Conservation (phyloP, 2,797 vertebrate species). For the Anabas testudineus region DNA sequence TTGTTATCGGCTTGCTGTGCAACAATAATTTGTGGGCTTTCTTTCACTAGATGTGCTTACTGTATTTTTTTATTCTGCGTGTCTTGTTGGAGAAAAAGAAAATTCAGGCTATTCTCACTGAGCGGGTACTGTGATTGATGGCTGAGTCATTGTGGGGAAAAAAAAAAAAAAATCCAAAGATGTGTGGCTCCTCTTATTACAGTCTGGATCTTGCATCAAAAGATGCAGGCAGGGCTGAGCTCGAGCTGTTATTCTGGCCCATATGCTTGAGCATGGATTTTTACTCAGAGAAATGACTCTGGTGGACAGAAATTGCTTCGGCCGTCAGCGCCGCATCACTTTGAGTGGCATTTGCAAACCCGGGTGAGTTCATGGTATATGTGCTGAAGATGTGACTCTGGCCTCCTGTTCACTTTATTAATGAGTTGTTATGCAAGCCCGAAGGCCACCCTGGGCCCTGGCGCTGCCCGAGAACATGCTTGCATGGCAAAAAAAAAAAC, state of each 20-base stretch:
- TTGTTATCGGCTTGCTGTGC: not conserved
- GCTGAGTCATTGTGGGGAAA: slow-evolving; percentile 55
- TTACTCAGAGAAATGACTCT: slow-evolving; percentile 57
- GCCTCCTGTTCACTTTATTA: slow-evolving; percentile 72
- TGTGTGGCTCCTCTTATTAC: slow-evolving; percentile 43
- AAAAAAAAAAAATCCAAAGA: slow-evolving; percentile 38
- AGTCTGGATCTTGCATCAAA: slow-evolving; percentile 35
- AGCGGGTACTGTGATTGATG: slow-evolving; percentile 53
- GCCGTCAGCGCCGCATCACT: slow-evolving; percentile 51
- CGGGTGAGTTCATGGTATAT: slow-evolving; percentile 71
- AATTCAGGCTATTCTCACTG: slow-evolving; percentile 14
- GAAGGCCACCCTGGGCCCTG: slow-evolving; percentile 30
- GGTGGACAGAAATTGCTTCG: slow-evolving; percentile 47
- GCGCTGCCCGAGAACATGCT: slow-evolving; percentile 56
- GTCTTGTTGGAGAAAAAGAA: slow-evolving; percentile 6
- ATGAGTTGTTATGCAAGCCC: slow-evolving; percentile 73
- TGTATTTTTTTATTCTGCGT: slow-evolving; percentile 11
- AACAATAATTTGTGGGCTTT: slow-evolving; percentile 4
- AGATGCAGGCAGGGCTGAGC: not conserved
- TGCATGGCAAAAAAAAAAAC: slow-evolving; percentile 59
- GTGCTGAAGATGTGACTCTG: slow-evolving; percentile 73
- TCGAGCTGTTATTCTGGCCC: slow-evolving; percentile 8
- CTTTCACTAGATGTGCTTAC: slow-evolving; percentile 1
- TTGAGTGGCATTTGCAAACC: slow-evolving; percentile 69
- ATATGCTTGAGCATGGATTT: slow-evolving; percentile 42